Base-by-base conservation (phyloP, 2,797 vertebrate species). In the Phoebastria nigripes region DNA sequence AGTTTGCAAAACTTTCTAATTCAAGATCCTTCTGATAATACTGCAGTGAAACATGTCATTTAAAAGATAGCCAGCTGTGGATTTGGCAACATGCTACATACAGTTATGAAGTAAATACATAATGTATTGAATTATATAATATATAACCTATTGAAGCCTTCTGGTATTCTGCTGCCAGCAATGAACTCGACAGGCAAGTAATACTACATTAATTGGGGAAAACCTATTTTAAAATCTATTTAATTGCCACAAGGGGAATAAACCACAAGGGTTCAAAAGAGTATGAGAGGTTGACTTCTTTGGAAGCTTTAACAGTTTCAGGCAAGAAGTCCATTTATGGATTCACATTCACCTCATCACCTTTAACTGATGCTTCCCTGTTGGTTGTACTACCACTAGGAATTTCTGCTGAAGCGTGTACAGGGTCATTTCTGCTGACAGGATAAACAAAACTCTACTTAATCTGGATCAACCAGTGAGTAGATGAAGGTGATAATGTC, bases 401-500 rank as follows among this genome's bases (percentile, higher is more conserved):
- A 93, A 69, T 81, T 94, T 84, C 52, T 95, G n/a, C 44, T 81
- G 61, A 91, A 78, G 35, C 29, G 28, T 51, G 24, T 65, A 87
- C 14, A 69, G 46, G 52, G 24, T 91, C 39, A 89, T 95, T 71
- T 95, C 58, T 89, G 37, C 16, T 79, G 66, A 78, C 54, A 95
- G n/a, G n/a, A 91, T 72, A 86, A 93, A 86, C 22, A 87, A 89
- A 92, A 59, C 33, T 87, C n/a, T 61, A 29, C 65, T 83, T 88
- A 84, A n/a, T 65, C 35, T 91, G 51, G 37, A 88, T 56, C 31
- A 73, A 9, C 33, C 18, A 63, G 16, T 72, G 42, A 91, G 65
- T 39, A 88, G 28, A 49, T 42, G 31, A 72, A 66, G 47, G 20
- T 59, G 58, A 59, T 7, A 51, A 79, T 44, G 9, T 31, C 15